Base-by-base conservation (phyloP, 2,888 invertebrate species). In the Salticus scenicus region DNA sequence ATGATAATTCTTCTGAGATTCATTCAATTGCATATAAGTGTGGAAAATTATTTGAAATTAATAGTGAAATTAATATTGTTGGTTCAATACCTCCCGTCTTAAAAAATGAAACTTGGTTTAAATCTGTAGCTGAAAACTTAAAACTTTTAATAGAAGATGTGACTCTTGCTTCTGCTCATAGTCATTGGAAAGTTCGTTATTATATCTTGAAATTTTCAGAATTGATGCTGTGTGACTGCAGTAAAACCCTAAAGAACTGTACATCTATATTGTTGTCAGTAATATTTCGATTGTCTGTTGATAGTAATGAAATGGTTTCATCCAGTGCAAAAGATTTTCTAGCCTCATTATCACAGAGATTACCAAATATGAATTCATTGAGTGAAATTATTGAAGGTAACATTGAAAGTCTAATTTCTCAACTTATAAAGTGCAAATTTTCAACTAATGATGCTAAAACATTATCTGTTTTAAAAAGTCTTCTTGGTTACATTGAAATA, bases 221-320 rank as follows among this genome's bases (percentile, higher is more conserved):
- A 31, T 24, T 20, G 10, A 27, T 86, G n/a, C 64, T 86, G n/a
- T 66, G 27, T 27, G n/a, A 72, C n/a, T 86, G 80, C 14, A 67
- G 51, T 4, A 71, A 57, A 33, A 33, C 64, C 27, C 63, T 86
- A 14, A 28, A 86, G 31, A 67, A 71, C 10, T 76, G 76, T 41
- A 64, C 80, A 14, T 20, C 86, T 27, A 31, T 64, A 30, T 12
- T 80, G 1, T 41, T 86, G 37, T 47, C 74, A 47, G 24, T 64
- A n/a, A 47, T 86, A 20, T 76, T 86, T 57, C 76, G 76, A 20
- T 72, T 86, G 20, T 86, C 80, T 30, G 86, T 80, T 24, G 86
- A 86, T 72, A 57, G 33, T 27, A 37, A 80, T 67, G 17, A 42
- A 14, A 20, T 37, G 17, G 31, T 86, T 37, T 66, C 75, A 30